A percentile compares a stretch with the other conserved stretches of the same genome.
Evolutionary conservation across 2,113 vertebrate species (phyloP).

Genomic region (Poeciliopsis turrubarensis): DNA sequence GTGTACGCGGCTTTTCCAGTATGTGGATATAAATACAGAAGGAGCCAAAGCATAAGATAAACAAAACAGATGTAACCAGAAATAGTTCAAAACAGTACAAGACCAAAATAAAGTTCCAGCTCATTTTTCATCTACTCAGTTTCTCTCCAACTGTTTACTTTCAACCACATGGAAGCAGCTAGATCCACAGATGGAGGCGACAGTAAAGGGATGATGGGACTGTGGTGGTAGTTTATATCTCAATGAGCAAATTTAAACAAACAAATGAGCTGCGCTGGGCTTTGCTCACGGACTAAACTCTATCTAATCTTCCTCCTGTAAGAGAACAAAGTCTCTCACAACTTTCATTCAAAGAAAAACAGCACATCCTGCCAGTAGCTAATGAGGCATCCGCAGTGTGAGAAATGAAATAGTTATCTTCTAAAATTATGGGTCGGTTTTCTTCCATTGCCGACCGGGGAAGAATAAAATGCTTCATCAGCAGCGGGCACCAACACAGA

Average conservation of each 20-base stretch:
- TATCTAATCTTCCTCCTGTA: slow-evolving; percentile 7
- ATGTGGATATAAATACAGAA: not conserved
- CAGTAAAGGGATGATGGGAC: slow-evolving; percentile 19
- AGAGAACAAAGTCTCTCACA: slow-evolving; percentile 10
- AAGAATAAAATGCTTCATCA: slow-evolving; percentile 5
- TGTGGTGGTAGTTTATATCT: slow-evolving; percentile 26
- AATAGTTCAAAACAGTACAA: slow-evolving; percentile 16
- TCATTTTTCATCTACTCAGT: slow-evolving; percentile 4
- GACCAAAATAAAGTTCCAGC: not conserved
- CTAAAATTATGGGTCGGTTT: not conserved
- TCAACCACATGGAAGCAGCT: not conserved
- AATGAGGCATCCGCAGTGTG: slow-evolving; percentile 6
- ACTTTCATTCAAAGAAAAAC: not conserved
- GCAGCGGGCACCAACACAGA: not conserved
- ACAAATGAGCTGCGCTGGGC: slow-evolving; percentile 35
- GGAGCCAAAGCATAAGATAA: too few species aligned
- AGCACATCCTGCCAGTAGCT: not conserved
- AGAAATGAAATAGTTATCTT: not conserved
- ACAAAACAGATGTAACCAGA: slow-evolving; percentile 2
- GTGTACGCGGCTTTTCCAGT: not conserved
- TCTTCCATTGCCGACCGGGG: not conserved
- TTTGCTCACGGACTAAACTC: slow-evolving; percentile 22
- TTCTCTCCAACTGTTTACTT: not conserved
- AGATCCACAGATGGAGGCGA: slow-evolving; percentile 3
- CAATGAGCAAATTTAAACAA: slow-evolving; percentile 50